A percentile compares a stretch with the other conserved stretches of the same genome.
phyloP scores from a whole-genome alignment of 2,888 invertebrate genomes.

The Drosophila tripunctata region DNA sequence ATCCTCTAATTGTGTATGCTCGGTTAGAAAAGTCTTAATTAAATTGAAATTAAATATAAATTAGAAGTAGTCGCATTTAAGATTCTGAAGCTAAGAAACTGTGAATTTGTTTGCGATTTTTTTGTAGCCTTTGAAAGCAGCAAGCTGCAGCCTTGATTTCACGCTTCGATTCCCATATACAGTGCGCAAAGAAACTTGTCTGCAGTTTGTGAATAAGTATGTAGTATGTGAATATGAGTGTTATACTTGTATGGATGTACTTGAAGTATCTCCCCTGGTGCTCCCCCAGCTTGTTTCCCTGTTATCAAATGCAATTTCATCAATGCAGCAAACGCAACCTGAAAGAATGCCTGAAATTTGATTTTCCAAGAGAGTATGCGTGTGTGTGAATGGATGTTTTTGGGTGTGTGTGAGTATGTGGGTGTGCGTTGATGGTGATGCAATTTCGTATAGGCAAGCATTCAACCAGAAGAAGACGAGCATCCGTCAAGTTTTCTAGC shows the following conservation, averaged over 20 bases:
- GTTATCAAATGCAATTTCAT: slow-evolving; percentile 67
- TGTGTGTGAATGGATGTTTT: too few relatives aligned
- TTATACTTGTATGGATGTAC: background rate
- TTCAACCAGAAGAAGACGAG: slow-evolving; percentile 21
- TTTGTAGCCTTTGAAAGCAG: background rate
- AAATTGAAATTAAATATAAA: background rate
- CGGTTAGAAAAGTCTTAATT: background rate
- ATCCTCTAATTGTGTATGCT: background rate
- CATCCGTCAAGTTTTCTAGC: slow-evolving; percentile 27
- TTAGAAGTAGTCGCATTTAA: background rate
- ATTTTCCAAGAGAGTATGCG: slow-evolving; percentile 52
- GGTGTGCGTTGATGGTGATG: slow-evolving; percentile 20
- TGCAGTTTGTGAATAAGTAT: slow-evolving; percentile 11
- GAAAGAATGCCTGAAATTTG: slow-evolving; percentile 59
- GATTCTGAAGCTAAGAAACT: background rate
- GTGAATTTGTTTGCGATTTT: background rate
- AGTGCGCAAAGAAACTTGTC: slow-evolving; percentile 33
- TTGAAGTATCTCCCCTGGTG: background rate
- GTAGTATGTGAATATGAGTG: slow-evolving; percentile 15
- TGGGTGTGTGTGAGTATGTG: slow-evolving; percentile 12
- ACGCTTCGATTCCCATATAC: slow-evolving; percentile 49
- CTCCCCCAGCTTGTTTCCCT: slow-evolving; percentile 17
- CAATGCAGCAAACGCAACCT: slow-evolving; percentile 46
- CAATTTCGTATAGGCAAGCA: slow-evolving; percentile 38
- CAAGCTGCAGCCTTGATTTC: slow-evolving; percentile 33